Evolutionary conservation across 2,888 invertebrate genomes (phyloP), one percentile per base, ranked within the genome.

Genomic region (Eurytoma californica): DNA sequence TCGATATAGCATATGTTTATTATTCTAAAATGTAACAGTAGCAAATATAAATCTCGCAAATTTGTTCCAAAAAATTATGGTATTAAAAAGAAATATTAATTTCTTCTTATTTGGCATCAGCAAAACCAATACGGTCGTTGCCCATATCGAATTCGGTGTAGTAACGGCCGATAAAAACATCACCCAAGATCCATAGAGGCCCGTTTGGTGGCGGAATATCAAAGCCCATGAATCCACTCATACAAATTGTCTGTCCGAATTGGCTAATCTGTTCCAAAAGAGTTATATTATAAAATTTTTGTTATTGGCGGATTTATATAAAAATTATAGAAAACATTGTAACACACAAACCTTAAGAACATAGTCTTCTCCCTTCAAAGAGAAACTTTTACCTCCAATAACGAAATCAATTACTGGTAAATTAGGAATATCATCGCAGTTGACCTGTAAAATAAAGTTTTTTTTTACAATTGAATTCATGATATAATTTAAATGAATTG

Each of bases 121-220:
- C 98, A 91, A 98, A 97, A 79, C 98, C 98, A 85, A 98, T 93
- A 81, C 97, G 94, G 87, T 95, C 93, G 89, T 97, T 96, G 83
- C 93, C 95, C 91, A 96, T 92, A 92, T 99, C 98, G 91, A 98
- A 99, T 92, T 97, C 97, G 0, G 98, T 97, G 92, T 99, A 99
- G 92, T 94, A 98, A 88, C 94, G 95, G 80, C 98, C 98, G 90
- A 99, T 97, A 91, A 98, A 99, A 83, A 98, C 97, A 91, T 99
- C 98, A 76, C 98, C 98, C 82, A 99, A 92, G 91, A 99, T 99
- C 99, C 99, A 99, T 84, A 98, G 92, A n/a, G 98, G 98, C 7
- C 98, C 98, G 89, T 95, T 94, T 82, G 98, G 98, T 85, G 96
- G 94, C 75, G 98, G 98, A 88, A 99, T 95, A 91, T 99, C 99